Base-by-base conservation (phyloP, 2,113 vertebrate genomes). In the Coreoperca whiteheadi region DNA sequence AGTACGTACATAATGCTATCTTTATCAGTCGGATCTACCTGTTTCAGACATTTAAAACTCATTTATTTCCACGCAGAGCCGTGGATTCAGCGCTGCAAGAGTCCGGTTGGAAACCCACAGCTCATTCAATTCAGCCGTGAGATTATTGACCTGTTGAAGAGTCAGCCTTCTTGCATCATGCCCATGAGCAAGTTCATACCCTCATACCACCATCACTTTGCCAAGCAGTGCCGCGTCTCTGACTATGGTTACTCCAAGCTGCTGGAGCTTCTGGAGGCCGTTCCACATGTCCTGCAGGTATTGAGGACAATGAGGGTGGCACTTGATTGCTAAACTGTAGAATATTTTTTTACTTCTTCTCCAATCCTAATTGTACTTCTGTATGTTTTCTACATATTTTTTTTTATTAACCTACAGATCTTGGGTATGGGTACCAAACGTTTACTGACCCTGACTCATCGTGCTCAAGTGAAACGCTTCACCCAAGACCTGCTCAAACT, bases 51-150 rank as follows among this genome's bases (percentile, higher is more conserved):
- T 41, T n/a, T 18, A 20, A 18, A 46, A 28, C 16, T 16, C 1
- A 6, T 8, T 18, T 18, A 4, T 12, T 20, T 6, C n/a, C 0
- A 0, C n/a, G 3, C 84, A 99, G 98, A 99, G 83, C 95, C 96
- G 9, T 99, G 98, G 98, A 95, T 98, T 73, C 96, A 98, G 2
- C 97, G 98, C 76, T 97, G 97, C 25, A 99, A 98, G 90, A 99
- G 97, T 90, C 98, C 98, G 3, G 96, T 99, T 30, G 97, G 98
- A 3, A 99, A 99, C 75, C 98, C 98, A 9, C 98, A 99, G 85
- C 96, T 99, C 86, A 98, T 99, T 89, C 98, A 99, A 89, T 99
- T 99, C 94, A 98, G 98, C 73, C 91, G 98, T 53, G 98, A 99
- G 95, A 96, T 99, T 67, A 97, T 99, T 54, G 98, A 99, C 90